Conservation (phyloP, 2,888 invertebrate genomes). For the Eugnorisma glareosa region DNA sequence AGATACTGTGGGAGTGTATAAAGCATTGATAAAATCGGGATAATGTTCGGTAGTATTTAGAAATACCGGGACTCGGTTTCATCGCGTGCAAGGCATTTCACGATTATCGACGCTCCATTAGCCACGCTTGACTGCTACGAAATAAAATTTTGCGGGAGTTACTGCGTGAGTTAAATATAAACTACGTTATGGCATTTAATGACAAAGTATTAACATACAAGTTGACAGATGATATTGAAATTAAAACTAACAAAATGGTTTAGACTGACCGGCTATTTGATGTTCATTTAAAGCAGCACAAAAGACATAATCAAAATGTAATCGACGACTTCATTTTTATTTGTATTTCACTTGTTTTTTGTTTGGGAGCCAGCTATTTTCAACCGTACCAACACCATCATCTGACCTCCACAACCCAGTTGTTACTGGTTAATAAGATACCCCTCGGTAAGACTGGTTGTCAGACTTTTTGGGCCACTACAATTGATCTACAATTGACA, state of each 20-base stretch:
- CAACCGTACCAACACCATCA: too few relatives aligned
- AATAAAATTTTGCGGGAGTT: conserved; percentile 19
- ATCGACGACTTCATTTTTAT: neutral
- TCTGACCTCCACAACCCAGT: too few relatives aligned
- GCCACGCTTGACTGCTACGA: conserved; percentile 22
- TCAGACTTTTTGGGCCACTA: too few relatives aligned
- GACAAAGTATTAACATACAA: neutral
- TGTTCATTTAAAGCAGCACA: neutral
- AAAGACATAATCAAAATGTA: too few relatives aligned
- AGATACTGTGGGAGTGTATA: conserved; percentile 26
- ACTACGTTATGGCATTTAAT: neutral
- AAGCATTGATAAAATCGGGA: conserved; percentile 48
- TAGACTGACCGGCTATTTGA: neutral
- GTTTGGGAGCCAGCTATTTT: neutral
- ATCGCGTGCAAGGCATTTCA: conserved; percentile 50
- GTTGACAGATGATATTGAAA: neutral
- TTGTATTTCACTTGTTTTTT: neutral
- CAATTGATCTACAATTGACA: too few relatives aligned
- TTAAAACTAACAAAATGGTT: neutral
- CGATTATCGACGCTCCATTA: conserved; percentile 58
- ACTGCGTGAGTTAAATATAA: conserved; percentile 8
- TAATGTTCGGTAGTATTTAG: conserved; percentile 47
- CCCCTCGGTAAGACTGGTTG: too few relatives aligned
- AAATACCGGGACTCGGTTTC: conserved; percentile 30
- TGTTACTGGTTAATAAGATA: too few relatives aligned